These are phyloP conservation scores for Streptopelia turtur DNA, from an alignment of 2,797 vertebrate genomes.

Conservation along the genomic window DNA sequence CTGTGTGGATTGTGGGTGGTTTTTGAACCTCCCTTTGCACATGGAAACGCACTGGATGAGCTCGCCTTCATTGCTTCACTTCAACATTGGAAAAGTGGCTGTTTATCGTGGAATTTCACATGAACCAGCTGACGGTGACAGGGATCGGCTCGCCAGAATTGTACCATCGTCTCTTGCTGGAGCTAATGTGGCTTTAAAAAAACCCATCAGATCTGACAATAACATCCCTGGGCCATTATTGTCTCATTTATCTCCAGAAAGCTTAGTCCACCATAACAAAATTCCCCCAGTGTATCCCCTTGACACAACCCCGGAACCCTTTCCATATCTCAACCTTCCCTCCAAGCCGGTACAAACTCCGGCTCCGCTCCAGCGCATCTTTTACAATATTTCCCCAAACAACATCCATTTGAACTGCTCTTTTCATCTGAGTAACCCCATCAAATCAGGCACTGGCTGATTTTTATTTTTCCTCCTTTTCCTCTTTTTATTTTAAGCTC, in stretches of 20 bases:
- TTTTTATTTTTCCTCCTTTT: too few relatives aligned
- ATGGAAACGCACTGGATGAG: neutral
- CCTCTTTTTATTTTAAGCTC: neutral
- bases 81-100: neutral
- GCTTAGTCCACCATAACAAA: neutral
- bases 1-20: neutral
- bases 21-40: neutral
- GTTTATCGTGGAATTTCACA: rapidly evolving
- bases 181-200: neutral
- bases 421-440: neutral
- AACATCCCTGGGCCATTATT: rapidly evolving
- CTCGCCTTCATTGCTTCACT: neutral
- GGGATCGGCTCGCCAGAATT: neutral
- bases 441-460: neutral
- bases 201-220: neutral
- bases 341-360: neutral
- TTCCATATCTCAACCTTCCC: neutral
- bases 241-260: neutral
- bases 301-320: neutral
- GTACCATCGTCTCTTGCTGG: neutral
- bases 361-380: rapidly evolving
- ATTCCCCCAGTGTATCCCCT: neutral
- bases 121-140: rapidly evolving
- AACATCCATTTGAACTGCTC: rapidly evolving
- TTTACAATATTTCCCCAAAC: neutral